phyloP scores from a whole-genome alignment of 2,888 invertebrate genomes.

The Tetramorium bicarinatum region DNA sequence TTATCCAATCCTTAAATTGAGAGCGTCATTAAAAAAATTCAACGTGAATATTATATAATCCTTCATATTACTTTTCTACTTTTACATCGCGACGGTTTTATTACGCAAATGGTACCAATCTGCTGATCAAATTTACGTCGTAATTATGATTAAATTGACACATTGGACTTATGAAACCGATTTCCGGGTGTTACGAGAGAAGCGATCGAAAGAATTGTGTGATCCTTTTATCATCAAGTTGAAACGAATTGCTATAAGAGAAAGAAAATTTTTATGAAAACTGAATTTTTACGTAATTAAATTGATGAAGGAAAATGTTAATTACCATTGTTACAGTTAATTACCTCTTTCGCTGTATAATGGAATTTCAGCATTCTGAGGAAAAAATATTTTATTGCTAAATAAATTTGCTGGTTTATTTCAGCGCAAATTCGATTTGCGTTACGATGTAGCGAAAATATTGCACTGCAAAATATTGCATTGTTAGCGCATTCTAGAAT shows the following conservation, averaged over 20 bases:
- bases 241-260: not conserved
- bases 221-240: constrained; percentile 2
- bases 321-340: constrained; percentile 38
- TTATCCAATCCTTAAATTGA: constrained; percentile 45
- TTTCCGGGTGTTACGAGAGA: not conserved
- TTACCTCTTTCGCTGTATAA: constrained; percentile 1
- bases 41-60: constrained; percentile 6
- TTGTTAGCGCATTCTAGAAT: not conserved
- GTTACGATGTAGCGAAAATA: constrained; percentile 17
- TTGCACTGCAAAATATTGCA: too few relatives aligned
- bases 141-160: constrained; percentile 29
- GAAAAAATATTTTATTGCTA: not conserved
- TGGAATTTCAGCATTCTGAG: not conserved
- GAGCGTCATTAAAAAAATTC: constrained; percentile 39
- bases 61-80: constrained; percentile 23
- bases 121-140: constrained; percentile 31
- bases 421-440: not conserved
- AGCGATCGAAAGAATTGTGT: not conserved
- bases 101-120: constrained; percentile 5
- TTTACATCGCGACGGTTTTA: constrained; percentile 2
- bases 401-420: constrained; percentile 6
- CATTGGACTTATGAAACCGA: not conserved
- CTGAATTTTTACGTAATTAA: not conserved
- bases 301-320: constrained; percentile 1
- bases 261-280: constrained; percentile 19